Conservation (phyloP, 2,888 invertebrate species). For the Drosophila borborema region DNA sequence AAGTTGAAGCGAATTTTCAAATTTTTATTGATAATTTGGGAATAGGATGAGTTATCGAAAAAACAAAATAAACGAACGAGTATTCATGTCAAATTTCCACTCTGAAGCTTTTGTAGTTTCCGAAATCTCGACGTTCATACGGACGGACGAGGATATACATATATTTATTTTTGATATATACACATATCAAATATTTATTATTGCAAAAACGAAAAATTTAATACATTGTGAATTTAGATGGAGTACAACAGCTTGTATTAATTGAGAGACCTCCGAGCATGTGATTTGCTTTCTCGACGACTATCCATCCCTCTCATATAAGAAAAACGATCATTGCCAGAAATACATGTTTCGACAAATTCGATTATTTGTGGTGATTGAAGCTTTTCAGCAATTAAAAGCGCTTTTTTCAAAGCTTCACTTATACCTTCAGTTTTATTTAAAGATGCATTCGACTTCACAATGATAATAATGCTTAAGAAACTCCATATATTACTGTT, state of each 20-base stretch:
- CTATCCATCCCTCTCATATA: constrained; percentile 36
- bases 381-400: constrained; percentile 52
- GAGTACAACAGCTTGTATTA: neutral
- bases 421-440: constrained; percentile 75
- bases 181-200: neutral
- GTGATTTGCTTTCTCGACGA: constrained; percentile 28
- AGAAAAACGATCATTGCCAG: constrained; percentile 63
- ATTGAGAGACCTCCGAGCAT: constrained; percentile 13
- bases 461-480: constrained; percentile 68
- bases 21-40: too few relatives aligned
- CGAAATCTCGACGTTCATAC: too few relatives aligned
- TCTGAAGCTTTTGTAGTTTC: too few relatives aligned
- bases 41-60: too few relatives aligned
- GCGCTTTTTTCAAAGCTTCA: constrained; percentile 64
- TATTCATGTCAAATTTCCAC: too few relatives aligned
- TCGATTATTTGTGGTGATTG: constrained; percentile 39
- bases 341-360: constrained; percentile 65
- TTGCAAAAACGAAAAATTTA: neutral
- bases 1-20: too few relatives aligned
- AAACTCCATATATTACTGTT: constrained; percentile 78
- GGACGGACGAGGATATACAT: too few relatives aligned
- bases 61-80: too few relatives aligned
- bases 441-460: constrained; percentile 76
- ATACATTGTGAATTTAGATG: neutral
- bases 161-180: neutral